Evolutionary conservation across 2,113 vertebrate genomes (phyloP).

Genomic region (Bos indicus): DNA sequence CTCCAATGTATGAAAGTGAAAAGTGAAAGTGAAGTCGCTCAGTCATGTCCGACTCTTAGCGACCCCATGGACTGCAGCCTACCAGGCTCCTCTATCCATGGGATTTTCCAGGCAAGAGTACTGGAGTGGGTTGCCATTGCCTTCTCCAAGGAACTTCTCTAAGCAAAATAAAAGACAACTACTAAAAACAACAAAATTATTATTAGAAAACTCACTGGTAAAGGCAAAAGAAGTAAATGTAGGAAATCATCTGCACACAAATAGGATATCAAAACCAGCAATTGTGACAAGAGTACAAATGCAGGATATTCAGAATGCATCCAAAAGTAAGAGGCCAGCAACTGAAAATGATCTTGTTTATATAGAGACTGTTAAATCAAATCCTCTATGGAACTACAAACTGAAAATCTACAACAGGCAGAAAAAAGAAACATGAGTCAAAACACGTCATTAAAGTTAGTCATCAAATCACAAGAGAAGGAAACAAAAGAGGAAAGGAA

Average conservation of each 20-base stretch:
- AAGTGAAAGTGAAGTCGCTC: no score
- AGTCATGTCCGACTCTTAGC: no score
- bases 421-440: background rate
- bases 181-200: background rate
- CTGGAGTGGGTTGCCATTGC: no score
- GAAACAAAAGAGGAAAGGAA: background rate
- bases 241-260: background rate
- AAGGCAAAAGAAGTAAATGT: background rate
- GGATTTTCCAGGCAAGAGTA: no score
- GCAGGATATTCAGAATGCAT: background rate
- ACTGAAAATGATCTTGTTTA: background rate
- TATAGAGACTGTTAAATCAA: background rate
- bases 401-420: background rate
- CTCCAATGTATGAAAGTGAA: no score
- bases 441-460: background rate
- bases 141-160: background rate
- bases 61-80: no score
- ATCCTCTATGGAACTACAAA: fast-evolving
- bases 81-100: no score
- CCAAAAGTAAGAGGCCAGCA: background rate
- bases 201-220: background rate
- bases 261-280: background rate
- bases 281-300: background rate
- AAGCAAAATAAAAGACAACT: background rate
- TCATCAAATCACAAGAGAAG: background rate